phyloP scores from a whole-genome alignment of 2,113 vertebrate genomes.

The Psophia crepitans region DNA sequence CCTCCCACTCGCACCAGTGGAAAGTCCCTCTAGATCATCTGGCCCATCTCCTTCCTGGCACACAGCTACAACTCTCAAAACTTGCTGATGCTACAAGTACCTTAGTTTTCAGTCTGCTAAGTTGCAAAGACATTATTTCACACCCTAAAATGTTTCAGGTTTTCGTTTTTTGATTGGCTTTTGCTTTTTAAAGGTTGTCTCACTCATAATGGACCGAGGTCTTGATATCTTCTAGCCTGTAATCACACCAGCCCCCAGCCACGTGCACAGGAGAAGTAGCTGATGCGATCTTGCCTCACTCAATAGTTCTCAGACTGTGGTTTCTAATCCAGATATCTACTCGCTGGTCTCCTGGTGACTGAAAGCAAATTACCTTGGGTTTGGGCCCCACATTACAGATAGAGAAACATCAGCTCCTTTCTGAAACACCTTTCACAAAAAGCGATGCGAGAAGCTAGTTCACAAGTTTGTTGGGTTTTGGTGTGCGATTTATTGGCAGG shows the following conservation, averaged over 20 bases:
- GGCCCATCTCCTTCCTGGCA: neutral
- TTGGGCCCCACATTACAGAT: neutral
- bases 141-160: neutral
- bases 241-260: neutral
- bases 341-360: neutral
- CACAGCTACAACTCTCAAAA: neutral
- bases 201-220: neutral
- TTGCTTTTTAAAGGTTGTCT: neutral
- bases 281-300: neutral
- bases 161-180: neutral
- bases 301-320: neutral
- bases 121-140: neutral
- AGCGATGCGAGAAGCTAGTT: neutral
- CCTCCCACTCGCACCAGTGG: neutral
- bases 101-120: neutral
- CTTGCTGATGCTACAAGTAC: neutral
- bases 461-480: neutral
- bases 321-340: neutral
- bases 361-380: neutral
- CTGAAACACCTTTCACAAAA: neutral
- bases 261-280: neutral
- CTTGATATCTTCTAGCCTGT: neutral
- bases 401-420: neutral
- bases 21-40: neutral
- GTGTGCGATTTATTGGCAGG: neutral